phyloP scores from a whole-genome alignment of 2,797 vertebrate species.

The Benthosema pterotum region DNA sequence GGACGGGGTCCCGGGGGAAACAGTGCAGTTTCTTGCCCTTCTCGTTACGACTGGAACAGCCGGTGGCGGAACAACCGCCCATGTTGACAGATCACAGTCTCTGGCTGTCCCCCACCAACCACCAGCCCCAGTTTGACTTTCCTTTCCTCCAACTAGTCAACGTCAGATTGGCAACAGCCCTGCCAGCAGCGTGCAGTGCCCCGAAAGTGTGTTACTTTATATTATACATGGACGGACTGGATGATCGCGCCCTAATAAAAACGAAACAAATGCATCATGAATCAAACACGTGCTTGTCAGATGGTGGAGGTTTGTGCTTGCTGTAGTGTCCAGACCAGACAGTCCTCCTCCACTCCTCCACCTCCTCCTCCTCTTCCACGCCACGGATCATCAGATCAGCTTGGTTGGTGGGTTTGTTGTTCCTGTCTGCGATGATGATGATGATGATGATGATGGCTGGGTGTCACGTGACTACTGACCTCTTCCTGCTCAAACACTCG shows the following conservation, averaged over 20 bases:
- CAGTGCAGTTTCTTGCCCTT: conserved; percentile 16
- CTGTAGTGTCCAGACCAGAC: conserved; percentile 1
- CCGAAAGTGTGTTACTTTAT: too few species aligned
- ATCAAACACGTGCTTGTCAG: conserved; percentile 3
- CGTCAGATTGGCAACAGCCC: not conserved
- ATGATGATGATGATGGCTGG: not conserved
- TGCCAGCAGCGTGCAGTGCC: too few species aligned
- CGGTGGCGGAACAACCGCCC: conserved; percentile 18
- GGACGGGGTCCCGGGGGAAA: conserved; percentile 2
- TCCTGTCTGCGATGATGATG: conserved; percentile 9
- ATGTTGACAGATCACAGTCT: conserved; percentile 19
- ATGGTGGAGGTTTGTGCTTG: not conserved
- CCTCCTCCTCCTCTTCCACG: too few species aligned
- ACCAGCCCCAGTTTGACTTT: conserved; percentile 3
- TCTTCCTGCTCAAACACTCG: conserved; percentile 10
- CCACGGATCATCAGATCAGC: conserved; percentile 5
- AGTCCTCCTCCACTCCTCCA: too few species aligned
- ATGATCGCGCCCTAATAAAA: too few species aligned
- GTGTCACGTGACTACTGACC: conserved; percentile 11
- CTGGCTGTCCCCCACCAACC: too few species aligned
- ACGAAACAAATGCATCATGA: too few species aligned
- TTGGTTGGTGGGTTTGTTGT: conserved; percentile 11
- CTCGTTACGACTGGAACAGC: conserved; percentile 16
- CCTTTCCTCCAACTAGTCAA: not conserved
- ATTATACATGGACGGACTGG: too few species aligned